A percentile compares a stretch with the other conserved stretches of the same genome.
Evolutionary conservation across 1,140 invertebrate genomes (phyloP).

Genomic region (Drosophila orosa): DNA sequence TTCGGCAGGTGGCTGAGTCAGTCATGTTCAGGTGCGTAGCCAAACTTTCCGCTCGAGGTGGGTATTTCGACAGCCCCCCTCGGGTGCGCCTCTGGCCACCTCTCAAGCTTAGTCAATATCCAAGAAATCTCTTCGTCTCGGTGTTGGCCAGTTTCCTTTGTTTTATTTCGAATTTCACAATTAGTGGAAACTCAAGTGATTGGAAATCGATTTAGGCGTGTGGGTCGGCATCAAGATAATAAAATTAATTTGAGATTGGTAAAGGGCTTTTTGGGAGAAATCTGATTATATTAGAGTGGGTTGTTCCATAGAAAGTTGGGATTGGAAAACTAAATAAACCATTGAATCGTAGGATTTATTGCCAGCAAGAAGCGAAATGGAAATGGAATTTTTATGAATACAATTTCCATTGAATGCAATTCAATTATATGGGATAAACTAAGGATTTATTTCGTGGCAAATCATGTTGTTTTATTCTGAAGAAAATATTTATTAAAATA

Average conservation of each 20-base stretch:
- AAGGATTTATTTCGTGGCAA: not conserved
- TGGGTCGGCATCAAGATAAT: constrained; percentile 43
- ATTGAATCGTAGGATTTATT: constrained; percentile 1
- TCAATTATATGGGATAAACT: not conserved
- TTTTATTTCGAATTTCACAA: constrained; percentile 64
- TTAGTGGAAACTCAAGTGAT: constrained; percentile 61
- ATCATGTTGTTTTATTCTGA: not conserved
- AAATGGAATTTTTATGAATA: not conserved
- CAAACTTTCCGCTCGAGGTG: constrained; percentile 1
- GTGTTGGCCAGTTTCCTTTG: constrained; percentile 28
- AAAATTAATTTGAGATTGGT: constrained; percentile 24
- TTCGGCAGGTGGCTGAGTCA: constrained; percentile 64
- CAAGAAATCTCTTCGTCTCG: constrained; percentile 24
- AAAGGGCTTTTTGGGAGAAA: constrained; percentile 4
- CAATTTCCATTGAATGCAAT: no score
- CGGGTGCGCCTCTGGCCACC: constrained; percentile 5
- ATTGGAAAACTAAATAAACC: not conserved
- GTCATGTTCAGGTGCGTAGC: constrained; percentile 28
- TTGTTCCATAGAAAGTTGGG: constrained; percentile 1
- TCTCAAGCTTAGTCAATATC: constrained; percentile 20
- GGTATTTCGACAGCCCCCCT: constrained; percentile 18
- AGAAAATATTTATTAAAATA: not conserved
- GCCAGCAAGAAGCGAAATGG: not conserved
- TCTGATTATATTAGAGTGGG: constrained; percentile 15
- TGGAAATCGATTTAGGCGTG: constrained; percentile 48